Conservation (phyloP, 2,888 invertebrate species). For the Pheosia tremula region DNA sequence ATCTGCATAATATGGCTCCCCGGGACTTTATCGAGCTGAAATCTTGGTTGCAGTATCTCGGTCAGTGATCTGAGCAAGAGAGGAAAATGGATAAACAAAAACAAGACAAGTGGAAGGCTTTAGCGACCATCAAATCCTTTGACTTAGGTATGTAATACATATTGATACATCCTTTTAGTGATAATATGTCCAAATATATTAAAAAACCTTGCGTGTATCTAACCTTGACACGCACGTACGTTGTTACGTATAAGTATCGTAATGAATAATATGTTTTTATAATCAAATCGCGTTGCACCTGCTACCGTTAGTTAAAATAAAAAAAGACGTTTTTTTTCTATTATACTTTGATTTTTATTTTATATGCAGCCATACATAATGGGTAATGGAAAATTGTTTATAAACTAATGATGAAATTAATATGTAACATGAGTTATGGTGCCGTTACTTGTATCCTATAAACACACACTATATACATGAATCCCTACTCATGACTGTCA, state of each 20-base stretch:
- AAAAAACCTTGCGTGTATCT: not conserved
- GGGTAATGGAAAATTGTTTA: not conserved
- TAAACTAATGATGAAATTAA: not conserved
- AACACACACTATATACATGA: too few species aligned
- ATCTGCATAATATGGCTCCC: constrained; percentile 49
- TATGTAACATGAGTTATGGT: not conserved
- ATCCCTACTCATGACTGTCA: too few species aligned
- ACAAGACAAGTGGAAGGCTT: constrained; percentile 72
- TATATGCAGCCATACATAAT: too few species aligned
- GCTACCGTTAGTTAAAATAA: not conserved
- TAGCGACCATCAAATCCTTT: constrained; percentile 76
- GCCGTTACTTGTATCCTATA: too few species aligned
- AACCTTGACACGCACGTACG: constrained; percentile 1
- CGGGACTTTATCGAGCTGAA: constrained; percentile 57
- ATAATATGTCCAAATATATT: not conserved
- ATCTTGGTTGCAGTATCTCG: constrained; percentile 59
- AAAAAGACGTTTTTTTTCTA: too few species aligned
- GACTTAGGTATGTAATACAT: constrained; percentile 63
- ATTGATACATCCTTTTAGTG: not conserved
- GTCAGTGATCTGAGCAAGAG: constrained; percentile 29
- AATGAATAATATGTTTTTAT: not conserved
- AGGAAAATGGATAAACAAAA: constrained; percentile 62
- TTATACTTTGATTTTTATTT: not conserved
- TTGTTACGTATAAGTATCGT: not conserved
- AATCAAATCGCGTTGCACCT: not conserved